Percentiles rank a stretch among this genome's conserved stretches.
Evolutionary conservation across 2,888 invertebrate species (phyloP).

Genomic region (Seira musarum): DNA sequence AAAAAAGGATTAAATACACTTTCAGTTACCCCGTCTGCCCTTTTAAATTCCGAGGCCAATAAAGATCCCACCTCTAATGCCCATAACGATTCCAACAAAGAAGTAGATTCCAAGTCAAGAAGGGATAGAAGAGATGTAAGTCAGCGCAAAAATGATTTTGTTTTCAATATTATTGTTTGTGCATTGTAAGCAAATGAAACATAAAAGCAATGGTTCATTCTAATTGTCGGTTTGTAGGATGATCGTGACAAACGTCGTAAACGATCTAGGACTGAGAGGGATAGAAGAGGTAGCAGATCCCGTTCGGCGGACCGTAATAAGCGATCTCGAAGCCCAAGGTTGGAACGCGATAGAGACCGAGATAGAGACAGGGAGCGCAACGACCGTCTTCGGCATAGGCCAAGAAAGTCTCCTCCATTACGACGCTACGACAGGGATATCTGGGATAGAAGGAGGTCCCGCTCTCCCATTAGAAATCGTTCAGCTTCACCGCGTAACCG

Average conservation of each 20-base stretch:
- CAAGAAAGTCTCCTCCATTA: slow-evolving; percentile 61
- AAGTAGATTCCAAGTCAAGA: slow-evolving; percentile 23
- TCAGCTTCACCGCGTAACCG: slow-evolving; percentile 66
- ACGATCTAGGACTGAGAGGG: slow-evolving; percentile 48
- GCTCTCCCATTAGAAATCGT: slow-evolving; percentile 65
- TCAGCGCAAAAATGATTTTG: not conserved
- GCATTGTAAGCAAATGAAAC: not conserved
- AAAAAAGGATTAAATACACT: slow-evolving; percentile 51
- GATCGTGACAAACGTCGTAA: slow-evolving; percentile 63
- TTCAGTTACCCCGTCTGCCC: slow-evolving; percentile 51
- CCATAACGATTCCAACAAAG: slow-evolving; percentile 35
- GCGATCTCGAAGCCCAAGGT: slow-evolving; percentile 73
- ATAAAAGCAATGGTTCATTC: not conserved
- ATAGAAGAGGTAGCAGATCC: slow-evolving; percentile 61
- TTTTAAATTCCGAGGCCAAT: slow-evolving; percentile 29
- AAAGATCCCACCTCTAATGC: not conserved
- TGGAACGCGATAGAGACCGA: slow-evolving; percentile 72
- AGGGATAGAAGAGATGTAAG: slow-evolving; percentile 57
- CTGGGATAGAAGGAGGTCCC: slow-evolving; percentile 65
- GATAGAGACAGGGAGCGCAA: slow-evolving; percentile 69
- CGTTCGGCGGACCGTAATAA: slow-evolving; percentile 67
- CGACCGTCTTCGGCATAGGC: slow-evolving; percentile 54
- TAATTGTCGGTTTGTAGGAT: slow-evolving; percentile 60
- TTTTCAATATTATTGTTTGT: too few relatives aligned
- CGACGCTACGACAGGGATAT: slow-evolving; percentile 64